Conservation (phyloP, 2,888 invertebrate genomes). For the Drosophila merina region DNA sequence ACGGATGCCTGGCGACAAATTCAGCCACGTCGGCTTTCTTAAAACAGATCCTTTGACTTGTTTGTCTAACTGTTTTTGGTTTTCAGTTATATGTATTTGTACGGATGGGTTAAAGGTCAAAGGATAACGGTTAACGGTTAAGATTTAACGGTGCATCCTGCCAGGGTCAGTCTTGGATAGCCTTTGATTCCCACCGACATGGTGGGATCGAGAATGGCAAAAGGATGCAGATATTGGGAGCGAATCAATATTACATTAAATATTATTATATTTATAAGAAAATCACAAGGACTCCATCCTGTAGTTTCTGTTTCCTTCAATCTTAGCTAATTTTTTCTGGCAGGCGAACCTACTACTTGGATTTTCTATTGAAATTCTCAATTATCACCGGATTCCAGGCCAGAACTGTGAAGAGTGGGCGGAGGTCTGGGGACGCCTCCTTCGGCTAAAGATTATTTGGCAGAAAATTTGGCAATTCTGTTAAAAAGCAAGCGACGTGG, state of each 20-base stretch:
- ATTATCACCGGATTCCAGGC: neutral
- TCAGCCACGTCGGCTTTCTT: slow-evolving; percentile 58
- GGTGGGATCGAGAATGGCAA: too few relatives aligned
- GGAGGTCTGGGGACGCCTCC: slow-evolving; percentile 45
- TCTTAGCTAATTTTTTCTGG: neutral
- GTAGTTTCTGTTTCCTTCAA: too few relatives aligned
- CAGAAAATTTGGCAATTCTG: slow-evolving; percentile 68
- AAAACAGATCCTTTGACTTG: slow-evolving; percentile 48
- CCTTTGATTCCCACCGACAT: slow-evolving; percentile 50
- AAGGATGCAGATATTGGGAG: too few relatives aligned
- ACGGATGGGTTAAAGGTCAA: slow-evolving; percentile 29
- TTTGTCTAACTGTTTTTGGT: slow-evolving; percentile 59
- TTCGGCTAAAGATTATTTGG: slow-evolving; percentile 70
- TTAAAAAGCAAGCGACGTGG: slow-evolving; percentile 45
- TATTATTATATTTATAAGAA: too few relatives aligned
- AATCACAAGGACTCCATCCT: too few relatives aligned
- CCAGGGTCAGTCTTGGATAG: neutral
- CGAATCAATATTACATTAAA: too few relatives aligned
- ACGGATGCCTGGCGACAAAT: slow-evolving; percentile 10
- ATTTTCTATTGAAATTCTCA: slow-evolving; percentile 20
- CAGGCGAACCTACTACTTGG: slow-evolving; percentile 1
- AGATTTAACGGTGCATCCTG: slow-evolving; percentile 7
- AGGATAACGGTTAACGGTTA: slow-evolving; percentile 25
- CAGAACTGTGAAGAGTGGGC: slow-evolving; percentile 56
- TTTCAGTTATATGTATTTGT: neutral